Evolutionary conservation across 2,797 vertebrate genomes (phyloP).

Genomic region (Typhlichthys eigenmanni): DNA sequence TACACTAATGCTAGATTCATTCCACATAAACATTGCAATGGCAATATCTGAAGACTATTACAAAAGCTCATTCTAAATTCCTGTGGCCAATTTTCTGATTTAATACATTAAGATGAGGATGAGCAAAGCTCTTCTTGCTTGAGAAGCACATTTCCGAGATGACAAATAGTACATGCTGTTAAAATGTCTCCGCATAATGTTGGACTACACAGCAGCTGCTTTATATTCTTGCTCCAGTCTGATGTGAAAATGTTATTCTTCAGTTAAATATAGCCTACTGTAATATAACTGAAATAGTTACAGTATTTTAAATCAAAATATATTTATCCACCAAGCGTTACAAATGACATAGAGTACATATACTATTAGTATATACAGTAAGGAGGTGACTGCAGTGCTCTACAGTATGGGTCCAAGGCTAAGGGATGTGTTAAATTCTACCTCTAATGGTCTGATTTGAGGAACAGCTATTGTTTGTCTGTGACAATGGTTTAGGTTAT

Average conservation of each 20-base stretch:
- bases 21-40: slow-evolving; percentile 26
- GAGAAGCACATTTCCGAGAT: slow-evolving; percentile 40
- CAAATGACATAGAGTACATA: too few species aligned
- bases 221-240: slow-evolving; percentile 10
- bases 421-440: neutral
- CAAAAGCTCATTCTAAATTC: slow-evolving; percentile 47
- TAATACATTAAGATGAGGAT: slow-evolving; percentile 14
- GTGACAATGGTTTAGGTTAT: slow-evolving; percentile 13
- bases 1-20: slow-evolving; percentile 24
- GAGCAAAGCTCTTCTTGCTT: too few species aligned
- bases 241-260: neutral
- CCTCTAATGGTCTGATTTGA: neutral
- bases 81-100: slow-evolving; percentile 59
- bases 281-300: neutral
- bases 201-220: slow-evolving; percentile 1
- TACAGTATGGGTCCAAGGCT: too few species aligned
- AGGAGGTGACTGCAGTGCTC: too few species aligned
- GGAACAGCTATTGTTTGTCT: slow-evolving; percentile 11
- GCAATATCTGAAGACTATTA: slow-evolving; percentile 40
- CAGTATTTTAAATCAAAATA: neutral
- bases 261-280: neutral
- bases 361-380: too few species aligned
- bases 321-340: too few species aligned
- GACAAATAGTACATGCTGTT: neutral
- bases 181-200: too few species aligned